Evolutionary conservation across 2,888 invertebrate species (phyloP).

Genomic region (Cantharis flavilabris): DNA sequence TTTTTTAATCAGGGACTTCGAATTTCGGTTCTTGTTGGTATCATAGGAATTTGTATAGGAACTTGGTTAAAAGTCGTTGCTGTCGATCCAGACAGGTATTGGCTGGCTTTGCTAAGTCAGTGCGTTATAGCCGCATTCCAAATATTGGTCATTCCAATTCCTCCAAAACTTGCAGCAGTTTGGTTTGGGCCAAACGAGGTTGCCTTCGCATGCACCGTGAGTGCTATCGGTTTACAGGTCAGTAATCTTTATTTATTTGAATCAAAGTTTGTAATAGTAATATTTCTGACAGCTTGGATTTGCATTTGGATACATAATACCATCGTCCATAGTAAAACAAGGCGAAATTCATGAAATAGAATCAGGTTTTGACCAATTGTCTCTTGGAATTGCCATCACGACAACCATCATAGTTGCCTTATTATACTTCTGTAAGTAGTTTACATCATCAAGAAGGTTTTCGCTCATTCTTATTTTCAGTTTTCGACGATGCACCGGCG

Average conservation of each 20-base stretch:
- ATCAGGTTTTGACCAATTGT: neutral
- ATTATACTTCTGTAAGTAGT: neutral
- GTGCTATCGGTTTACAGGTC: neutral
- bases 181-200: neutral
- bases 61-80: neutral
- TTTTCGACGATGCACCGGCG: neutral
- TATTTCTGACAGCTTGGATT: neutral
- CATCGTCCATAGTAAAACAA: neutral
- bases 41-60: neutral
- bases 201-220: neutral
- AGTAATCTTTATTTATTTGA: too few species aligned
- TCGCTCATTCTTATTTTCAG: neutral
- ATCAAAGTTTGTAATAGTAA: neutral
- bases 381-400: neutral
- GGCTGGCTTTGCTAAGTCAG: neutral
- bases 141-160: neutral
- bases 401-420: neutral
- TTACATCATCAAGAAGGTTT: neutral
- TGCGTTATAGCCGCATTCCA: neutral
- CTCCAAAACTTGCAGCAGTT: neutral
- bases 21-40: neutral
- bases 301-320: neutral
- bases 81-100: neutral
- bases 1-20: neutral
- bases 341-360: neutral